Percentiles rank a stretch among this genome's conserved stretches.
These are phyloP conservation scores for Zeugodacus cucurbitae DNA, from an alignment of 1,140 invertebrate species.

Conservation along the genomic window DNA sequence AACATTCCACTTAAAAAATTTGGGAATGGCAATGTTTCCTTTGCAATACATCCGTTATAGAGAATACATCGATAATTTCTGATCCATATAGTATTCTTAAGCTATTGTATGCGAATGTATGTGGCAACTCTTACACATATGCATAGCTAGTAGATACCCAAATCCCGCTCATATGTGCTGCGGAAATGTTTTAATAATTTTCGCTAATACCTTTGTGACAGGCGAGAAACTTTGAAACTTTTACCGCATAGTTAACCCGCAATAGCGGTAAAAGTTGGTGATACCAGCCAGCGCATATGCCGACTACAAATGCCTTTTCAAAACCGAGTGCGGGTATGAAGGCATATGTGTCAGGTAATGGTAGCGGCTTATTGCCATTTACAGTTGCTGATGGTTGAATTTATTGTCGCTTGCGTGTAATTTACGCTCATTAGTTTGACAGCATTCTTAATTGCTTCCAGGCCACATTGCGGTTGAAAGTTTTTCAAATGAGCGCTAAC, in stretches of 20 bases:
- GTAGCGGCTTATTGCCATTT: not conserved
- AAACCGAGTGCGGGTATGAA: not conserved
- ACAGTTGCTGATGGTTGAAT: not conserved
- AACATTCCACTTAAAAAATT: too few species aligned
- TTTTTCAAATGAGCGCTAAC: not conserved
- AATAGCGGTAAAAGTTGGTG: not conserved
- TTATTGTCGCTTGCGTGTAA: not conserved
- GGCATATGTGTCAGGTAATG: not conserved
- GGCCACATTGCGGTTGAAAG: not conserved
- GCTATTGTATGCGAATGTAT: too few species aligned
- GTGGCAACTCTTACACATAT: too few species aligned
- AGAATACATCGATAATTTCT: too few species aligned
- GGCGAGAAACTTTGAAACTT: slow-evolving; percentile 2
- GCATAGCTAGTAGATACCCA: not conserved
- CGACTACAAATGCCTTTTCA: too few species aligned
- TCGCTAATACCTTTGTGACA: not conserved
- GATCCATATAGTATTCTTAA: too few species aligned
- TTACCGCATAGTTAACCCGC: not conserved
- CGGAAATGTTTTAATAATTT: not conserved
- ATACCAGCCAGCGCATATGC: too few species aligned
- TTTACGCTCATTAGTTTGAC: not conserved
- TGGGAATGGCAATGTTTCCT: too few species aligned
- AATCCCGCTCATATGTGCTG: too few species aligned
- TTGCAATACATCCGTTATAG: too few species aligned
- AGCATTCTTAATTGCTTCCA: not conserved